These are phyloP conservation scores for Monopis laevigella DNA, from an alignment of 2,888 invertebrate genomes.

Conservation along the genomic window DNA sequence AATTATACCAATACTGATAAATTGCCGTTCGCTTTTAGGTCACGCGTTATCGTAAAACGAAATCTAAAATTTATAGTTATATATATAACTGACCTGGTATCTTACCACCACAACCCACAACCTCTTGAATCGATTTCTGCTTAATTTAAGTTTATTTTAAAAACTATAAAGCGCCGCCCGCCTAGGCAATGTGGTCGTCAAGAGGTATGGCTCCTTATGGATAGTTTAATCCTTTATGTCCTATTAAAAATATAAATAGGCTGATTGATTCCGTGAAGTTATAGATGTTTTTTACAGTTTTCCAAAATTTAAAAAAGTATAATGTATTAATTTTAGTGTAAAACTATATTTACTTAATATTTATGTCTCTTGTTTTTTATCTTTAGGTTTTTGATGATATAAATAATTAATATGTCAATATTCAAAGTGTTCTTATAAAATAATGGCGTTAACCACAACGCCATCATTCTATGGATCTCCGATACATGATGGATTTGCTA, in stretches of 20 bases:
- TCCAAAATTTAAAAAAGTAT: too few relatives aligned
- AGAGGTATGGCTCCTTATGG: conserved; percentile 20
- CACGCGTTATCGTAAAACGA: not conserved
- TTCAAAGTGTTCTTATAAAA: too few relatives aligned
- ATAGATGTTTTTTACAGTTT: not conserved
- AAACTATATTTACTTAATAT: not conserved
- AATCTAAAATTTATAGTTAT: not conserved
- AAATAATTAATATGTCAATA: conserved; percentile 1
- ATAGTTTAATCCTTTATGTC: conserved; percentile 5
- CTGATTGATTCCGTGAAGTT: conserved; percentile 1
- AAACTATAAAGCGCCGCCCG: too few relatives aligned
- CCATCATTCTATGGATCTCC: conserved; percentile 62
- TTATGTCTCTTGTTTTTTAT: not conserved
- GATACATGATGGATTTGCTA: conserved; percentile 88
- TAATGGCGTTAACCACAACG: conserved; percentile 56
- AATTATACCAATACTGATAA: conserved; percentile 1
- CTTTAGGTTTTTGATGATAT: not conserved
- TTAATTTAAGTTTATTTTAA: conserved; percentile 4
- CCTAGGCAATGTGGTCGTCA: conserved; percentile 23
- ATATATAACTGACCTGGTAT: conserved; percentile 1
- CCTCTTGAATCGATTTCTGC: not conserved
- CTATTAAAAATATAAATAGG: conserved; percentile 8
- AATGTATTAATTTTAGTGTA: not conserved
- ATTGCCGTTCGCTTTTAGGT: conserved; percentile 1
- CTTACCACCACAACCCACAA: not conserved